Percentiles rank a stretch among this genome's conserved stretches.
Evolutionary conservation across 2,113 vertebrate genomes (phyloP).

Genomic region (Chiloscyllium plagiosum): DNA sequence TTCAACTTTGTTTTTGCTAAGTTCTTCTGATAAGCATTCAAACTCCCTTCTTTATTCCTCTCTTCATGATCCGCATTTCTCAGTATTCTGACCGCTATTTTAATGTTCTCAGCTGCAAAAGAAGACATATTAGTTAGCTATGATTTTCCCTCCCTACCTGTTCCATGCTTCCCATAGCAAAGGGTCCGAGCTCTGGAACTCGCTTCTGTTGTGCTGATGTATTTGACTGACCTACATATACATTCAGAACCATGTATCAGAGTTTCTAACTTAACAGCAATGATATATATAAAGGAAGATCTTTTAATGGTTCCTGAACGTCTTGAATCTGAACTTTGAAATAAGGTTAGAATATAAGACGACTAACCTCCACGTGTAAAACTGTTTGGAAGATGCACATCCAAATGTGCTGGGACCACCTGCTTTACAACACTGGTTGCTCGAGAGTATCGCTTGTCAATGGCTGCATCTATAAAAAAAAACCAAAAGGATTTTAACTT

Average conservation of each 20-base stretch:
- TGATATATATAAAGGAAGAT: not conserved
- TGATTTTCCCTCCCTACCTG: not conserved
- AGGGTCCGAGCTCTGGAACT: not conserved
- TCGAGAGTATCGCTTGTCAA: constrained; percentile 81
- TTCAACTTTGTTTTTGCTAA: not conserved
- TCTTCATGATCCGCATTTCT: not conserved
- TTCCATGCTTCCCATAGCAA: not conserved
- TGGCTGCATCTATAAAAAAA: constrained; percentile 69
- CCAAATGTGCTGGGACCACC: constrained; percentile 90
- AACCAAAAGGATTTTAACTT: constrained; percentile 40
- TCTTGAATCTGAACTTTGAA: constrained; percentile 21
- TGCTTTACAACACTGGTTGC: constrained; percentile 79
- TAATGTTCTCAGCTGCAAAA: not conserved
- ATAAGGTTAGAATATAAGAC: not conserved
- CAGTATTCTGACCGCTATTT: too few species aligned
- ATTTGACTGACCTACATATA: not conserved
- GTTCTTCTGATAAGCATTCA: too few species aligned
- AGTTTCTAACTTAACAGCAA: not conserved
- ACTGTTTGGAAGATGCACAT: constrained; percentile 89
- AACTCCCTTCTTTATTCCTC: not conserved
- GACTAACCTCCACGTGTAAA: constrained; percentile 92
- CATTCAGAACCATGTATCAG: not conserved
- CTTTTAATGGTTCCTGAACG: not conserved
- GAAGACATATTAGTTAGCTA: not conserved
- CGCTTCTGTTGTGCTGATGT: not conserved